These are phyloP conservation scores for Coenobita brevimanus DNA, from an alignment of 1,140 invertebrate species.

Conservation along the genomic window DNA sequence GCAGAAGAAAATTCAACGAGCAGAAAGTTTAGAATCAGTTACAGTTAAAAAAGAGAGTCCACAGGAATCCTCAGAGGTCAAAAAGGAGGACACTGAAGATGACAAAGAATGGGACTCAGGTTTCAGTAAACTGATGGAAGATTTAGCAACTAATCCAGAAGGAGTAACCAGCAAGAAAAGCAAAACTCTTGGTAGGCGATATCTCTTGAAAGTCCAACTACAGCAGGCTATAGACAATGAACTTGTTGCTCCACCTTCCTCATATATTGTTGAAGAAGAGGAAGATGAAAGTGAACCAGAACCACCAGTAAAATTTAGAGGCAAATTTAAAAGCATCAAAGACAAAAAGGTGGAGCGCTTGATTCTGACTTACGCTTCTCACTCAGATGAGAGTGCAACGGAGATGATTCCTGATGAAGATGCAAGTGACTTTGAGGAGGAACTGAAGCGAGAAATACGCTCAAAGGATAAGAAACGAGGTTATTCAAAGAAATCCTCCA, in stretches of 20 bases:
- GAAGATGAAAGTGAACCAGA: slow-evolving; percentile 68
- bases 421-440: slow-evolving; percentile 67
- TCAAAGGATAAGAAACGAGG: slow-evolving; percentile 48
- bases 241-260: slow-evolving; percentile 52
- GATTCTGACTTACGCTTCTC: slow-evolving; percentile 68
- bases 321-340: slow-evolving; percentile 68
- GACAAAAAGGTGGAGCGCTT: slow-evolving; percentile 66
- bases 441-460: slow-evolving; percentile 64
- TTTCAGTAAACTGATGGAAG: slow-evolving; percentile 60
- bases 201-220: slow-evolving; percentile 65
- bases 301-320: slow-evolving; percentile 64
- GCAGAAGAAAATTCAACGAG: slow-evolving; percentile 50
- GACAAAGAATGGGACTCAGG: slow-evolving; percentile 57
- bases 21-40: slow-evolving; percentile 23
- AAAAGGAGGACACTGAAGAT: slow-evolving; percentile 34
- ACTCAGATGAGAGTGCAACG: slow-evolving; percentile 68
- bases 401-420: slow-evolving; percentile 69
- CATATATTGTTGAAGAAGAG: slow-evolving; percentile 46
- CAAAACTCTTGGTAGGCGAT: slow-evolving; percentile 56
- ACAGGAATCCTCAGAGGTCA: background rate
- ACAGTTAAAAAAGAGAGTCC: slow-evolving; percentile 39
- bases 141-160: slow-evolving; percentile 60
- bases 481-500: slow-evolving; percentile 3
- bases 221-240: slow-evolving; percentile 68
- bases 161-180: slow-evolving; percentile 64